Evolutionary conservation across 2,797 vertebrate genomes (phyloP), one percentile per base, ranked within the genome.

Genomic region (Aphelocoma californica): DNA sequence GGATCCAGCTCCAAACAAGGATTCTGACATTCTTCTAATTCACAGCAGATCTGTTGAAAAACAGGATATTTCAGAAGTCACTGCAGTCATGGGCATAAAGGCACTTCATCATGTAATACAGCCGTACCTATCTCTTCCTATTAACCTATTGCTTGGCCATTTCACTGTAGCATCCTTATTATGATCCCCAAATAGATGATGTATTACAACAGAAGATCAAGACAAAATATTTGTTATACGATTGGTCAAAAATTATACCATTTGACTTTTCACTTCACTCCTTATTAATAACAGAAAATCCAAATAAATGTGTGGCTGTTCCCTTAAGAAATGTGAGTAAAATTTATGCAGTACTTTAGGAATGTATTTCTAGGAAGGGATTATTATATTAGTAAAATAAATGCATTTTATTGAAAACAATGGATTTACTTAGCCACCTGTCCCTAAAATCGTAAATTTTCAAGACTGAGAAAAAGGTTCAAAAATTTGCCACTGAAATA

Each of bases 21-120:
- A 90, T 96, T 98, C 86, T 98, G 98, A 81, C 97, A 98, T 92
- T 99, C 98, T 95, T 99, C 99, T 87, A 99, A 96, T 95, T 99
- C 98, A 67, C 98, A 98, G 96, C 99, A 99, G 50, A 99, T 98
- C 99, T 99, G 97, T 96, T 38, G 82, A 95, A 91, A 95, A 88
- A 94, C 0, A 81, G 23, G 81, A 24, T 29, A 32, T 88, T 93
- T 90, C 79, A 95, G 73, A 84, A 84, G 21, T 54, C n/a, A 62
- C 26, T 87, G 32, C 10, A 67, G 54, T 45, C 12, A 79, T 5
- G 26, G 48, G 18, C 29, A 19, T 58, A 74, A 64, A 24, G 38
- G 31, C 23, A 88, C 16, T 47, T 58, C 23, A 69, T 25, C 7
- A 4, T 53, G 38, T 70, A 87, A 79, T 32, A 57, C 11, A 83